Percentiles rank a stretch among this genome's conserved stretches.
Conservation (phyloP, 2,113 vertebrate species). For the Butorides virescens region DNA sequence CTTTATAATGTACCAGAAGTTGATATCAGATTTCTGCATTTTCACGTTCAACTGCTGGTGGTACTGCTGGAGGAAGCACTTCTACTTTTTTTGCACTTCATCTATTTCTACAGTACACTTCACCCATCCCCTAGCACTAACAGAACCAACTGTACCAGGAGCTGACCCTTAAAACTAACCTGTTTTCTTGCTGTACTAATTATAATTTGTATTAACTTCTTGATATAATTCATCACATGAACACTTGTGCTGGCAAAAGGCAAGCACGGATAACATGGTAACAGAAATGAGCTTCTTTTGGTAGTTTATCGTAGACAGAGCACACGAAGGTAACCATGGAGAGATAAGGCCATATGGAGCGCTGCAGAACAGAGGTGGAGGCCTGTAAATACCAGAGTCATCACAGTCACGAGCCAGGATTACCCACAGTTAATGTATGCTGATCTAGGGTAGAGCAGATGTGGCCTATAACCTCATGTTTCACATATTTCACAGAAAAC, state of each 20-base stretch:
- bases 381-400: not conserved
- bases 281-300: not conserved
- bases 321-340: not conserved
- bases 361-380: not conserved
- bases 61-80: not conserved
- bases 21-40: not conserved
- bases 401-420: not conserved
- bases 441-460: not conserved
- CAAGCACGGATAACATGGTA: accelerated
- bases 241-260: not conserved
- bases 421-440: not conserved
- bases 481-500: not conserved
- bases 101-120: not conserved
- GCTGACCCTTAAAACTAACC: not conserved
- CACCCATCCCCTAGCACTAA: not conserved
- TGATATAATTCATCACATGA: not conserved
- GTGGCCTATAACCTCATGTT: accelerated
- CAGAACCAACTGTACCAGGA: not conserved
- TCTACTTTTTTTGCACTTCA: not conserved
- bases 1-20: not conserved
- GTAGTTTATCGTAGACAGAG: not conserved
- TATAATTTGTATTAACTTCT: not conserved
- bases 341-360: not conserved
- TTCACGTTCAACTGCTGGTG: not conserved
- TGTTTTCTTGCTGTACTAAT: not conserved